A percentile compares a stretch with the other conserved stretches of the same genome.
phyloP scores from a whole-genome alignment of 2,888 invertebrate genomes.

The Druceiella hillmani region DNA sequence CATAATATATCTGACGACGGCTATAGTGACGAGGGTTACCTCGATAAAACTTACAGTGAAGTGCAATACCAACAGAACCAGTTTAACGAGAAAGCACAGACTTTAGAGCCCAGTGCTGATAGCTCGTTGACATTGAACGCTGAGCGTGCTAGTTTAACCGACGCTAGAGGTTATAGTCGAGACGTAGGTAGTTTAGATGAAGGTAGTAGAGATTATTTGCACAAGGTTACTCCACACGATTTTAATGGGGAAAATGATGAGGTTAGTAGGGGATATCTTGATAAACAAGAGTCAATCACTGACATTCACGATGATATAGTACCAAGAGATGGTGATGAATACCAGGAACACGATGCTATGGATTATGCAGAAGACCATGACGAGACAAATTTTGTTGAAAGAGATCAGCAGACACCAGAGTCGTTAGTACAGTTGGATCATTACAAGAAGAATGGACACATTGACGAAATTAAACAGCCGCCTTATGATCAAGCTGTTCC shows the following conservation, averaged over 20 bases:
- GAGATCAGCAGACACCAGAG: too few species aligned
- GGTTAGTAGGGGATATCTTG: neutral
- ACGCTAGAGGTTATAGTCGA: neutral
- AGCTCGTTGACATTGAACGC: conserved; percentile 18
- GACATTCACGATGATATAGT: conserved; percentile 9
- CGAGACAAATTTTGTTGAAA: too few species aligned
- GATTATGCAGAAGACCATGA: too few species aligned
- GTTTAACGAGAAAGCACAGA: conserved; percentile 28
- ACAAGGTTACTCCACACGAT: neutral
- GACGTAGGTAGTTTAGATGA: neutral
- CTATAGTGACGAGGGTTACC: conserved; percentile 42
- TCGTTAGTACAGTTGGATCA: too few species aligned
- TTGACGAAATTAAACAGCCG: too few species aligned
- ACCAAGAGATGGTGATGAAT: too few species aligned
- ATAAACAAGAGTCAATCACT: neutral
- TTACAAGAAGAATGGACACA: too few species aligned
- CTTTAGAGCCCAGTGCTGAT: neutral
- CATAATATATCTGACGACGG: conserved; percentile 37
- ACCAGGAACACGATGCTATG: too few species aligned
- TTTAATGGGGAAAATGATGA: too few species aligned
- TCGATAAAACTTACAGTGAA: conserved; percentile 39
- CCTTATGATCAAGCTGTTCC: too few species aligned
- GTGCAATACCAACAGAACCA: conserved; percentile 37
- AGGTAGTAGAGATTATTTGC: neutral
- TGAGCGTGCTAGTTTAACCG: conserved; percentile 30